Evolutionary conservation across 1,140 invertebrate genomes (phyloP).

Genomic region (Colletes gigas): DNA sequence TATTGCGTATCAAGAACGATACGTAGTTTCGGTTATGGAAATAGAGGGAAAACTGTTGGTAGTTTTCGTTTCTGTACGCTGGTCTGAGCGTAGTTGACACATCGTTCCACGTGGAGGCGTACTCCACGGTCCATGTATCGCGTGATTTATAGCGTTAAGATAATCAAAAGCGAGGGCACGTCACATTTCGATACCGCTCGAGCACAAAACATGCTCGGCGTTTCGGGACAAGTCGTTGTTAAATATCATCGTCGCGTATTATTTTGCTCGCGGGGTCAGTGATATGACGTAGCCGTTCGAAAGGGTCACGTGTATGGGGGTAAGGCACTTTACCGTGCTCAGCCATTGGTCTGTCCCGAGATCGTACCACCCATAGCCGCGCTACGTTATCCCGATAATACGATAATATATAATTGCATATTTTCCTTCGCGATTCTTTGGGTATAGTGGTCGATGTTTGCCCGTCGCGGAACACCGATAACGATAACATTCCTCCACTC

Average conservation of each 20-base stretch:
- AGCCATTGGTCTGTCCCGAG: conserved; percentile 48
- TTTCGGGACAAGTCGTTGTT: conserved; percentile 53
- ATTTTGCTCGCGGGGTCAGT: conserved; percentile 64
- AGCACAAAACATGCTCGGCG: conserved; percentile 55
- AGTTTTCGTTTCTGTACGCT: conserved; percentile 9
- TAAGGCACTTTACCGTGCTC: conserved; percentile 58
- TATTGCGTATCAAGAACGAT: conserved; percentile 20
- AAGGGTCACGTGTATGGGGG: conserved; percentile 67
- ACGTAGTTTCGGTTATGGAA: not conserved
- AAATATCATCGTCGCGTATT: conserved; percentile 57
- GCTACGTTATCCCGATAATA: conserved; percentile 44
- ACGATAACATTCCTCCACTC: conserved; percentile 55
- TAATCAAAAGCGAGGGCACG: conserved; percentile 59
- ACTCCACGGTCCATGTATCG: conserved; percentile 47
- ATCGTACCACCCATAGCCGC: conserved; percentile 67
- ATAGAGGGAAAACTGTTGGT: not conserved
- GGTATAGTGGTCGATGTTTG: conserved; percentile 55
- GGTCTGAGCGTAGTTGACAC: conserved; percentile 20
- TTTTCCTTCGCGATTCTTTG: conserved; percentile 41
- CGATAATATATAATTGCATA: conserved; percentile 55
- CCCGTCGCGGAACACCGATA: conserved; percentile 50
- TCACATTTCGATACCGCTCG: conserved; percentile 53
- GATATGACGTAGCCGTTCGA: conserved; percentile 61
- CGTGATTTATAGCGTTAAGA: conserved; percentile 59
- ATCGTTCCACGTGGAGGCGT: conserved; percentile 53